Percentiles rank a stretch among this genome's conserved stretches.
These are phyloP conservation scores for Dastarcus helophoroides DNA, from an alignment of 2,888 invertebrate genomes.

Conservation along the genomic window DNA sequence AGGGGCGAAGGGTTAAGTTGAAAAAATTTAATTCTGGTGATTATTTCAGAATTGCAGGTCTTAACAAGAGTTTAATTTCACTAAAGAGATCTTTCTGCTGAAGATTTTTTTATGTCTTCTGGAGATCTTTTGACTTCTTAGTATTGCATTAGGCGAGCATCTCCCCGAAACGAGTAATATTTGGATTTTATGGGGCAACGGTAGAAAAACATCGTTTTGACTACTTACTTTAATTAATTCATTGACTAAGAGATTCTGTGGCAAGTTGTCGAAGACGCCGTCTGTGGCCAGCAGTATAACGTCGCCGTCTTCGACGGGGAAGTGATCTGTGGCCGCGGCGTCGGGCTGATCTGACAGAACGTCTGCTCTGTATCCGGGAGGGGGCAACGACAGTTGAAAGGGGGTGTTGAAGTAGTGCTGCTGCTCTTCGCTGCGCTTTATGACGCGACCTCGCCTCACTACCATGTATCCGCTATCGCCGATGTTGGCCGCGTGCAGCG, in stretches of 20 bases:
- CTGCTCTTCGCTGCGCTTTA: conserved; percentile 91
- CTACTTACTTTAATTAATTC: conserved; percentile 59
- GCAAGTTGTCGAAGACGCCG: conserved; percentile 97
- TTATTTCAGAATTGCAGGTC: no score
- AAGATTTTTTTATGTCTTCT: no score
- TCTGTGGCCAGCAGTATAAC: conserved; percentile 93
- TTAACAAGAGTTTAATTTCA: no score
- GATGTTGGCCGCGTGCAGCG: conserved; percentile 91
- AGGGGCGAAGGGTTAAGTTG: no score
- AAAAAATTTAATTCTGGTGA: no score
- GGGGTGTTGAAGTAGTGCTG: conserved; percentile 99
- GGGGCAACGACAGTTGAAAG: conserved; percentile 90
- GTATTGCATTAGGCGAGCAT: no score
- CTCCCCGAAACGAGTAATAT: no score
- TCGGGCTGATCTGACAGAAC: conserved; percentile 91
- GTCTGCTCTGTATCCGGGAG: conserved; percentile 75
- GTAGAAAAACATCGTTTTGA: not conserved
- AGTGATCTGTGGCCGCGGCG: conserved; percentile 79
- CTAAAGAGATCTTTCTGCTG: no score
- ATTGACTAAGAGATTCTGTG: conserved; percentile 77
- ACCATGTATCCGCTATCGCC: conserved; percentile 99
- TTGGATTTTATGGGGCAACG: not conserved
- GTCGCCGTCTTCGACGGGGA: conserved; percentile 85
- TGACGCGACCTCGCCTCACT: conserved; percentile 72
- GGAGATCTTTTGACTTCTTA: no score